phyloP scores from a whole-genome alignment of 2,888 invertebrate species.

The Amblyjoppa proteus region DNA sequence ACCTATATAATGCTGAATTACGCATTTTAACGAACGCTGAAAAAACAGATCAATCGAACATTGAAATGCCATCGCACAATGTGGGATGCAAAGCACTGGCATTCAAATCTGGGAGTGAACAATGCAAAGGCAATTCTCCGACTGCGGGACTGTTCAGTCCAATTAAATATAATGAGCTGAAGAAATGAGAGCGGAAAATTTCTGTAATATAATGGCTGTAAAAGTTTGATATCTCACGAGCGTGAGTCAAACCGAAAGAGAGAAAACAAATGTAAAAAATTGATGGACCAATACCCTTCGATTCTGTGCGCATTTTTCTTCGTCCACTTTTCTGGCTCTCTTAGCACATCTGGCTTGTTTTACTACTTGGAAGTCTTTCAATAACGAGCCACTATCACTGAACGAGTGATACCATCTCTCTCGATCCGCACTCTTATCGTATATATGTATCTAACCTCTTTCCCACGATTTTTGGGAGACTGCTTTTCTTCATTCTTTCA shows the following conservation, averaged over 20 bases:
- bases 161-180: not conserved
- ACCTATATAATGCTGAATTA: not conserved
- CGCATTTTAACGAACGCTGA: not conserved
- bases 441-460: no score
- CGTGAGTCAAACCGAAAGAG: constrained; percentile 3
- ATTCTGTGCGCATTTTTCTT: constrained; percentile 41
- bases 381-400: constrained; percentile 55
- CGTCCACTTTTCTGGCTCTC: constrained; percentile 2
- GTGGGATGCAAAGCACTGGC: no score
- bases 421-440: not conserved
- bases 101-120: not conserved
- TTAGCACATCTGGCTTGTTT: constrained; percentile 3
- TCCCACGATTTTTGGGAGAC: not conserved
- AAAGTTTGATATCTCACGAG: constrained; percentile 26
- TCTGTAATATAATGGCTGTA: not conserved
- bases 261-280: not conserved
- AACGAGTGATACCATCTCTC: constrained; percentile 28
- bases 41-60: not conserved
- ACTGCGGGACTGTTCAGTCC: not conserved
- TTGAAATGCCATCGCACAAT: not conserved
- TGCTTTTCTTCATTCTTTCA: constrained; percentile 23
- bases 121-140: not conserved
- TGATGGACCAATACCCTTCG: not conserved
- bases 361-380: constrained; percentile 49
- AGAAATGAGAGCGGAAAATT: not conserved